A percentile compares a stretch with the other conserved stretches of the same genome.
phyloP scores from a whole-genome alignment of 2,113 vertebrate genomes.

The Corydoras maculifer region DNA sequence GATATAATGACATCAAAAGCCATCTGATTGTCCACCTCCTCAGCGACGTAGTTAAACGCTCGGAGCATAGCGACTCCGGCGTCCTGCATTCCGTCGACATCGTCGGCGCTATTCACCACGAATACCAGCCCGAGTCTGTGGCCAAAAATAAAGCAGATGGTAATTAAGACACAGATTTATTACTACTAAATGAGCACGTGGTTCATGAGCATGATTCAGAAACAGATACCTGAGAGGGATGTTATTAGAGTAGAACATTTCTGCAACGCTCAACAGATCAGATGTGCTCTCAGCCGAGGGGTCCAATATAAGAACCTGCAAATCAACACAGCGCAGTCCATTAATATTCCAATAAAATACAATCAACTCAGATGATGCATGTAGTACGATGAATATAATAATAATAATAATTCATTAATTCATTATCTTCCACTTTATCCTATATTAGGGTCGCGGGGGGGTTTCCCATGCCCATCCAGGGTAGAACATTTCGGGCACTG shows the following conservation, averaged over 20 bases:
- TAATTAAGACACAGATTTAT: background rate
- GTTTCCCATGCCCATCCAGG: no score
- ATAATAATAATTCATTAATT: no score
- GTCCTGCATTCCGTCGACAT: slow-evolving; percentile 85
- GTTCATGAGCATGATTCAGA: background rate
- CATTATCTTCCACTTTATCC: no score
- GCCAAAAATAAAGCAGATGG: slow-evolving; percentile 5
- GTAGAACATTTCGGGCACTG: no score
- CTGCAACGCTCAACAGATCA: slow-evolving; percentile 84
- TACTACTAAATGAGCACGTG: background rate
- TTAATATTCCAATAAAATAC: no score
- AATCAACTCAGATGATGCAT: no score
- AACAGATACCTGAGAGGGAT: slow-evolving; percentile 83
- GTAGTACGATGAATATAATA: no score
- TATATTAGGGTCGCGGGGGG: no score
- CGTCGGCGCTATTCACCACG: slow-evolving; percentile 82
- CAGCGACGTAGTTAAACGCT: slow-evolving; percentile 86
- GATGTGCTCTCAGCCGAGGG: slow-evolving; percentile 75
- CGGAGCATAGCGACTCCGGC: slow-evolving; percentile 85
- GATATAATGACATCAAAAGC: slow-evolving; percentile 85
- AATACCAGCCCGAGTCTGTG: slow-evolving; percentile 84
- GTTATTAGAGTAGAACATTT: slow-evolving; percentile 96
- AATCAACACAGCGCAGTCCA: slow-evolving; percentile 3
- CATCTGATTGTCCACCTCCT: slow-evolving; percentile 80
- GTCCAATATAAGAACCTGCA: slow-evolving; percentile 87